Evolutionary conservation across 2,113 vertebrate genomes (phyloP), one percentile per base, ranked within the genome.

Genomic region (Pseudorhombus dupliciocellatus): DNA sequence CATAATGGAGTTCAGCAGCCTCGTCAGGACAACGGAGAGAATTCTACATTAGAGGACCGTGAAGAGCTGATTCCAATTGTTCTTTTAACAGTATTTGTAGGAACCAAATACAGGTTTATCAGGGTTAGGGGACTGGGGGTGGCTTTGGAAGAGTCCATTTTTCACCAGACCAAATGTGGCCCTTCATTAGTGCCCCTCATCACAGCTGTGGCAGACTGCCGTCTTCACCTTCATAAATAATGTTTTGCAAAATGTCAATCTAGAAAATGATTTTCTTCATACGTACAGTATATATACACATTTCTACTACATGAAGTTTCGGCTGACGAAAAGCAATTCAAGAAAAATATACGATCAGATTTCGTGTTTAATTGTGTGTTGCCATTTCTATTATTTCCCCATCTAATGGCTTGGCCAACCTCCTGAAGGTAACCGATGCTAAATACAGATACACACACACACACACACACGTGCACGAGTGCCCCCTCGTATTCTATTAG

Each of bases 341-440:
- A 81, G 8, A 83, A 71, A 65, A 71, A 65, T 61, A 58, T 66
- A 66, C 34, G 34, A 65, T 69, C 5, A 16, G 12, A 44, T 61
- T 61, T 52, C 26, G 54, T 31, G 44, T n/a, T 25, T 34, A 25
- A 24, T 50, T 22, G 37, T 66, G 61, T 62, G 71, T 20, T 68
- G 44, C 65, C 26, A 46, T 12, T 74, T 73, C 62, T 52, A 53
- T 75, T 74, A 84, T 60, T 75, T 75, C 48, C 67, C 54, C 2
- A 24, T 79, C 64, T 66, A 67, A 68, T 70, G 76, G 73, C 65
- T 84, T 82, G 69, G 70, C 70, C 69, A 53, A 66, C 62, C 72
- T 74, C 61, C 82, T 64, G 71, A 82, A 64, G 79, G 79, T 78
- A 85, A 86, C 79, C 65, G 85, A 90, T 87, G 84, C 80, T 84